Percentiles rank a stretch among this genome's conserved stretches.
Conservation (phyloP, 1,140 invertebrate genomes). For the Nephotettix cincticeps region DNA sequence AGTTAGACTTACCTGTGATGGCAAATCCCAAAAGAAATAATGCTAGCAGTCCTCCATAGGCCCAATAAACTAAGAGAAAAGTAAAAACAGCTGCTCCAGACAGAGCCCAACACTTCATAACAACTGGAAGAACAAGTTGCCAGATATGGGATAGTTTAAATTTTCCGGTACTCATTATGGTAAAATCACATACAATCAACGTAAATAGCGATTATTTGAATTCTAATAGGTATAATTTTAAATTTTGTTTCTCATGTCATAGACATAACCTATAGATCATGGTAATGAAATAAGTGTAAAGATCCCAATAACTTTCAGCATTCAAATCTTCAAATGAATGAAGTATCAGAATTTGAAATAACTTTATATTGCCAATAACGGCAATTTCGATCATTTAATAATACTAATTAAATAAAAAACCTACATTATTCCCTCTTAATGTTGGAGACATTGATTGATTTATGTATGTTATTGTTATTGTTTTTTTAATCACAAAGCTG, state of each 20-base stretch:
- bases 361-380: no score
- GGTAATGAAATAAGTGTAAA: no score
- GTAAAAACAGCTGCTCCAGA: constrained; percentile 59
- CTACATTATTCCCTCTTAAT: no score
- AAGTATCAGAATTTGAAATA: no score
- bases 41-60: constrained; percentile 72
- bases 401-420: no score
- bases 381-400: no score
- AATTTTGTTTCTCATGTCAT: neutral
- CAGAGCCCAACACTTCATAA: constrained; percentile 51
- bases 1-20: constrained; percentile 57
- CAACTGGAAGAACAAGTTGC: neutral
- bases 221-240: neutral
- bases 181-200: neutral
- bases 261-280: neutral
- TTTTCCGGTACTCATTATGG: neutral
- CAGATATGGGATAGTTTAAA: constrained; percentile 12
- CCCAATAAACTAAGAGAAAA: constrained; percentile 76
- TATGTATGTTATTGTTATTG: no score
- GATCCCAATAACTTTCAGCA: no score
- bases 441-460: no score
- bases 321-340: no score
- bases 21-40: constrained; percentile 67
- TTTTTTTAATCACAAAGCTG: no score
- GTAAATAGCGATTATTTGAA: neutral